Evolutionary conservation across 2,113 vertebrate genomes (phyloP).

Genomic region (Prochilodus magdalenae): DNA sequence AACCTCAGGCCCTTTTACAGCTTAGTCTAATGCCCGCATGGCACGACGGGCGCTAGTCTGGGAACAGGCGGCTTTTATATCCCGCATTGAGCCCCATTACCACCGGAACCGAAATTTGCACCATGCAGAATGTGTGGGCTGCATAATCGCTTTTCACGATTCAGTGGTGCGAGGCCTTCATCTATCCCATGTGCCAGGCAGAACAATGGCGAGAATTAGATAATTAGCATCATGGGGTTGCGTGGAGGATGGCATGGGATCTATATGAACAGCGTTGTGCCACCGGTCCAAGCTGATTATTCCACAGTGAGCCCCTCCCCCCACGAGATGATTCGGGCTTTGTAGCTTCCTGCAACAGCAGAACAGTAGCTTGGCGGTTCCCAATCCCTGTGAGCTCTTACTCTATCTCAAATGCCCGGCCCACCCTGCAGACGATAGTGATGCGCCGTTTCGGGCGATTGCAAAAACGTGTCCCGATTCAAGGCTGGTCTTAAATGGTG

Average conservation of each 20-base stretch:
- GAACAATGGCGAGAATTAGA: neutral
- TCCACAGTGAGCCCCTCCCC: no score
- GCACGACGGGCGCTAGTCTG: neutral
- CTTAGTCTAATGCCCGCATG: slow-evolving; percentile 26
- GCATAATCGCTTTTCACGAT: neutral
- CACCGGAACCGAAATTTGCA: neutral
- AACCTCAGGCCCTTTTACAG: slow-evolving; percentile 31
- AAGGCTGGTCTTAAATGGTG: no score
- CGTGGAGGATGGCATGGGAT: neutral
- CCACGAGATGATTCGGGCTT: no score
- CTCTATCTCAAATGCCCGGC: no score
- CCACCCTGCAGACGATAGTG: no score
- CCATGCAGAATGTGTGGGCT: neutral
- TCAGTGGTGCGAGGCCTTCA: neutral
- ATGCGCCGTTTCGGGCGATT: no score
- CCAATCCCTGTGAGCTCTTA: no score
- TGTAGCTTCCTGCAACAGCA: neutral
- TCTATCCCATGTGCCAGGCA: neutral
- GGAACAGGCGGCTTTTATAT: slow-evolving; percentile 20
- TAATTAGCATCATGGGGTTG: neutral
- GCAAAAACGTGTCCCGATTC: no score
- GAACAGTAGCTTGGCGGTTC: neutral
- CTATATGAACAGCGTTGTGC: neutral
- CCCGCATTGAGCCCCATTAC: neutral
- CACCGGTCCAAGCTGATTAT: neutral